Evolutionary conservation across 2,113 vertebrate species (phyloP), one percentile per base, ranked within the genome.

Genomic region (Xiphorhynchus elegans): DNA sequence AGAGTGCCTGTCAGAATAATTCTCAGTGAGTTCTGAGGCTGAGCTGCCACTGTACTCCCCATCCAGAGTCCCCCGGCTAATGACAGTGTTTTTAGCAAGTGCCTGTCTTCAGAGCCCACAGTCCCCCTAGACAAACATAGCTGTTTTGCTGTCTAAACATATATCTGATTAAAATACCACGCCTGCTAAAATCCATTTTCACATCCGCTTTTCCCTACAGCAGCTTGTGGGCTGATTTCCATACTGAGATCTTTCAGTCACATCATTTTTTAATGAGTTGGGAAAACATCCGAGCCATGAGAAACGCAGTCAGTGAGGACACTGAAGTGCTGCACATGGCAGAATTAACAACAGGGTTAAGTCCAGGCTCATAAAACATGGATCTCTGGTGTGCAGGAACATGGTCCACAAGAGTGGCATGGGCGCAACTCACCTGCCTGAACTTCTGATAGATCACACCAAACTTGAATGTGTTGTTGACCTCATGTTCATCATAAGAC

Each of bases 401-500:
- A 3, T 0, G 11, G 21, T 24, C n/a, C 26, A 4, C 1, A 4
- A 33, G 35, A 25, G 23, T 0, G 0, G 28, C 1, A 0, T 2
- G 0, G 69, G 55, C 24, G 18, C 17, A 18, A 26, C 98, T 97
- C 95, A 99, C 99, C 98, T 99, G 99, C 64, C 98, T 98, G 94
- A 98, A 98, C 89, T 98, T 98, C 96, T 99, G 99, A 85, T 99
- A 99, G 95, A 99, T 98, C 73, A 99, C 98, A 13, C 99, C 99
- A 12, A 99, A 99, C 96, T 99, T 99, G 97, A 99, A 99, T 0
- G 99, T 99, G 97, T 99, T 99, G 97, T 99, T 99, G 87, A 99
- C 98, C 83, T 99, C 99, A 4, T 99, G 99, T 28, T 99, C 99
- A 44, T 99, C 99, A 0, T 99, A 99, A 66, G 97, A 98, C 59